Conservation (phyloP, 2,113 vertebrate genomes). For the Gadus chalcogrammus region DNA sequence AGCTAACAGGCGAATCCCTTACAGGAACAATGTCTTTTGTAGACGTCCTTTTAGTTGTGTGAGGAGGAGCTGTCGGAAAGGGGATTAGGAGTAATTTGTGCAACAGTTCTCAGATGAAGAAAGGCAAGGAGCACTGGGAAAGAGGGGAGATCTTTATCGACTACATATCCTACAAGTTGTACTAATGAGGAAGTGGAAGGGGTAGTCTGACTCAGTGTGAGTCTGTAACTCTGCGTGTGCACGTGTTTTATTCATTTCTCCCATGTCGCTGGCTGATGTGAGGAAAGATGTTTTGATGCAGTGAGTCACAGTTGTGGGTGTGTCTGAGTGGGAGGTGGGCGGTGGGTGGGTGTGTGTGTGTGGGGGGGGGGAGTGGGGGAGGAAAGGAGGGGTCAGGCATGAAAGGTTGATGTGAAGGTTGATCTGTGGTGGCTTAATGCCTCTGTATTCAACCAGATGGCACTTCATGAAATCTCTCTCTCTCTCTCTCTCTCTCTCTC, state of each 20-base stretch:
- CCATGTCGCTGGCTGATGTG: too few relatives aligned
- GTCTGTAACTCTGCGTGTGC: neutral
- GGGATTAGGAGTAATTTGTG: slow-evolving; percentile 48
- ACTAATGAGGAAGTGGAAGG: slow-evolving; percentile 60
- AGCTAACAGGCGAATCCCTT: neutral
- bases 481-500: neutral
- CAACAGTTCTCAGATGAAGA: slow-evolving; percentile 24
- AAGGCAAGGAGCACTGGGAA: slow-evolving; percentile 25
- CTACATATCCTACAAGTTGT: slow-evolving; percentile 40
- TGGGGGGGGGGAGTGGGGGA: neutral
- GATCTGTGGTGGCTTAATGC: slow-evolving; percentile 15
- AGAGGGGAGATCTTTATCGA: slow-evolving; percentile 40
- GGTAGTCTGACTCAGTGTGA: neutral
- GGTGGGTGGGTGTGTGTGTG: neutral
- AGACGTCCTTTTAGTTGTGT: slow-evolving; percentile 22
- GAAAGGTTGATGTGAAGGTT: slow-evolving; percentile 6
- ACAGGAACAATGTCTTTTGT: neutral
- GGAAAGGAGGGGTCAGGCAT: neutral
- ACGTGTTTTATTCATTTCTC: too few relatives aligned
- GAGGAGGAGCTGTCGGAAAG: slow-evolving; percentile 30
- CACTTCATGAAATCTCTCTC: neutral
- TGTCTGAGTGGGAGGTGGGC: neutral
- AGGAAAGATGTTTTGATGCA: slow-evolving; percentile 6
- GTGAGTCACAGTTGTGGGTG: neutral
- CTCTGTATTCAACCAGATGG: slow-evolving; percentile 21